Evolutionary conservation across 2,888 invertebrate genomes (phyloP), one percentile per base, ranked within the genome.

Genomic region (Digitonthophagus gazella): DNA sequence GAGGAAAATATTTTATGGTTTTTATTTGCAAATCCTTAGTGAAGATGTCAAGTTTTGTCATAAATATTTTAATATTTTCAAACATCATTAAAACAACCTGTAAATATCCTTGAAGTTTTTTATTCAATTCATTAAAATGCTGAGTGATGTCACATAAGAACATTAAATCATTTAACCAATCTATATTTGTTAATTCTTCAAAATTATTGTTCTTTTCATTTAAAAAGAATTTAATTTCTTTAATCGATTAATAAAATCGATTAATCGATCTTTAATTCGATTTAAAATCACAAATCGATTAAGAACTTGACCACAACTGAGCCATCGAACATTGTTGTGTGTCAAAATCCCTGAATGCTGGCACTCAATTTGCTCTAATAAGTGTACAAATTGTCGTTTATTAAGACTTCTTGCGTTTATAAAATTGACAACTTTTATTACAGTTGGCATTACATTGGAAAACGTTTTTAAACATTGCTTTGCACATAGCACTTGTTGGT

Each of bases 381-480:
- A 64, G 68, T 68, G 64, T 65, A 66, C 65, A 70, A 68, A 68
- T 70, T 68, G 63, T 22, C 61, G 66, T 66, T 66, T 69, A 67
- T 63, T 69, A 69, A 69, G 69, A 69, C n/a, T 18, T 69, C 69
- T 69, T 66, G 65, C 68, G 55, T 70, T 70, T 65, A 70, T 70
- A 66, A 63, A 70, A 66, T 70, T 70, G 70, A 70, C 68, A 18
- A 68, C 20, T 68, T 70, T 70, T 70, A 70, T 70, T 70, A 70
- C 68, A 70, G 68, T 66, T 70, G 68, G 28, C 58, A 70, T 70
- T 68, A 67, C 58, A 68, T 18, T 67, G 67, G 65, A 67, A 70
- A 70, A 68, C 68, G 66, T 68, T 68, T 70, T 68, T 68, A 70
- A 70, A 66, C 70, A 65, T 22, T 70, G 65, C 28, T 68, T 67